Evolutionary conservation across 2,113 vertebrate genomes (phyloP).

Genomic region (Takifugu flavidus): DNA sequence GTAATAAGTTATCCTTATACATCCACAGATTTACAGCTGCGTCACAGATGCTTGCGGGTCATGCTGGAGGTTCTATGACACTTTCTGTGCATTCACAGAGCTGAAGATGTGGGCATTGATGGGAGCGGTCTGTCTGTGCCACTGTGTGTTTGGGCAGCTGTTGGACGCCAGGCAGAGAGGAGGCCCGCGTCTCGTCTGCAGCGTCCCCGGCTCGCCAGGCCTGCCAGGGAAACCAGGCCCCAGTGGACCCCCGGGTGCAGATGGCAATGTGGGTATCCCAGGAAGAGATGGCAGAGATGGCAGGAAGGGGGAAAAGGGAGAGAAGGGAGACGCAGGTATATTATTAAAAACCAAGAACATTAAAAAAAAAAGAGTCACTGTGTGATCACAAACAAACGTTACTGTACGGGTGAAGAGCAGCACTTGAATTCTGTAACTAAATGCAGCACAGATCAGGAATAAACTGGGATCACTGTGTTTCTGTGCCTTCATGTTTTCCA

Average conservation of each 20-base stretch:
- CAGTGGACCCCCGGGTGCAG: conserved; percentile 79
- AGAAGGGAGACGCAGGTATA: conserved; percentile 90
- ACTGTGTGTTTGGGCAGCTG: conserved; percentile 81
- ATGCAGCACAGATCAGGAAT: neutral
- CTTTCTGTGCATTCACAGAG: conserved; percentile 68
- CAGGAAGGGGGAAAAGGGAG: conserved; percentile 91
- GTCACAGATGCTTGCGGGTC: neutral
- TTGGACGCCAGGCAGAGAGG: conserved; percentile 79
- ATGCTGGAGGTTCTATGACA: neutral
- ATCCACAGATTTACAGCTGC: no score
- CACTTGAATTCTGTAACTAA: neutral
- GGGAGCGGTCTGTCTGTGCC: conserved; percentile 81
- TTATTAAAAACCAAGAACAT: conserved; percentile 6
- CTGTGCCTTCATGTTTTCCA: no score
- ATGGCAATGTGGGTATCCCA: conserved; percentile 88
- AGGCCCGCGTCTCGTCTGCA: conserved; percentile 86
- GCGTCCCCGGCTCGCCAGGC: conserved; percentile 87
- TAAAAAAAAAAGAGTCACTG: conserved; percentile 11
- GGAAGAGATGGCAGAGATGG: conserved; percentile 98
- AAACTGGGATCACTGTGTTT: no score
- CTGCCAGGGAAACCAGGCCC: conserved; percentile 81
- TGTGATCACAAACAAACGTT: conserved; percentile 6
- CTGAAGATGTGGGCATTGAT: conserved; percentile 85
- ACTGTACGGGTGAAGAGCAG: conserved; percentile 1
- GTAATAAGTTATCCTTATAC: neutral